Conservation (phyloP, 2,113 vertebrate genomes). For the Equus przewalskii region DNA sequence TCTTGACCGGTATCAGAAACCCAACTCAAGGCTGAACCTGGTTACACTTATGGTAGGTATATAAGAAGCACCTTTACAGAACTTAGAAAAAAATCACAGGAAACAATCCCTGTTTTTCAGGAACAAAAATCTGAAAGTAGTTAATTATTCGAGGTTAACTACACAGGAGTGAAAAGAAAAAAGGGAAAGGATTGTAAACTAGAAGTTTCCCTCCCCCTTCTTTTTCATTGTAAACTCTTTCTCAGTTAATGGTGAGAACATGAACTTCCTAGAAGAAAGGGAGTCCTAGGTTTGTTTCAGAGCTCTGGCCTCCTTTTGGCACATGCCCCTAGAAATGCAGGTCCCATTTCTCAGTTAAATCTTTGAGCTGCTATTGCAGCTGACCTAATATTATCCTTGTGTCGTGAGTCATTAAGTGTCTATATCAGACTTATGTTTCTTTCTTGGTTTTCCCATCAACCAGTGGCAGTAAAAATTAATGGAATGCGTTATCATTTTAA, state of each 20-base stretch:
- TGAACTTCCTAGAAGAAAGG: slow-evolving; percentile 45
- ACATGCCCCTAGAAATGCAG: neutral
- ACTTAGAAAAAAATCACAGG: neutral
- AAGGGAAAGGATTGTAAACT: neutral
- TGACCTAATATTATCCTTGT: neutral
- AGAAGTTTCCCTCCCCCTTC: neutral
- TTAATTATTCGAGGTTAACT: neutral
- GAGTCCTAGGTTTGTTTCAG: neutral
- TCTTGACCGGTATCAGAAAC: neutral
- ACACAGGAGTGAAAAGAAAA: neutral
- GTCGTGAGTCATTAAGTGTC: neutral
- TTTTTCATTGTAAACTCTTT: slow-evolving; percentile 8
- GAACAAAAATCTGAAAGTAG: neutral
- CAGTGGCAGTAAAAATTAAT: neutral
- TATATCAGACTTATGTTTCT: neutral
- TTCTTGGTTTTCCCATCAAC: neutral
- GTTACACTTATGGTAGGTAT: no score
- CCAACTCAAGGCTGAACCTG: neutral
- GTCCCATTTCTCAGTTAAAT: neutral
- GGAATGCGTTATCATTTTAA: neutral
- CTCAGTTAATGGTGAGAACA: neutral
- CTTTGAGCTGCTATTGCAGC: neutral
- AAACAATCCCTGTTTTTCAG: neutral
- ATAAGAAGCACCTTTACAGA: neutral
- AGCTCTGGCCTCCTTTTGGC: neutral